phyloP scores from a whole-genome alignment of 2,113 vertebrate species.

The Festucalex cinctus region DNA sequence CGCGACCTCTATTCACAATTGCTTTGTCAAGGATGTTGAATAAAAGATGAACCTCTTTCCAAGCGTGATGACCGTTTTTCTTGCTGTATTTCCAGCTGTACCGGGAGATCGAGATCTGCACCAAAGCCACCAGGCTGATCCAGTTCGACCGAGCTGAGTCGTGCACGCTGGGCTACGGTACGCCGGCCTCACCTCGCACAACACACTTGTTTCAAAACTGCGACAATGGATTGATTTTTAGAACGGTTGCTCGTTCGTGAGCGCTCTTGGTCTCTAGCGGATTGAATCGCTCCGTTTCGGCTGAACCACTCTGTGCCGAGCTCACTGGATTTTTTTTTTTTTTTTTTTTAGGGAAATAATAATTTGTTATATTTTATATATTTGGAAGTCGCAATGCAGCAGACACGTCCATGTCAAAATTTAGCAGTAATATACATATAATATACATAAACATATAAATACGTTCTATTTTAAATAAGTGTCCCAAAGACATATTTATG shows the following conservation, averaged over 20 bases:
- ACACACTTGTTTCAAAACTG: constrained; percentile 11
- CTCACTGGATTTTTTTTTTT: too few relatives aligned
- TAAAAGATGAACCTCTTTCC: constrained; percentile 51
- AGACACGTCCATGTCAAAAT: too few relatives aligned
- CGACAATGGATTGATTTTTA: constrained; percentile 30
- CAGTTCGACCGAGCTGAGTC: constrained; percentile 83
- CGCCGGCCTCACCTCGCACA: constrained; percentile 27
- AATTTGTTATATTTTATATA: too few relatives aligned
- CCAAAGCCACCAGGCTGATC: constrained; percentile 82
- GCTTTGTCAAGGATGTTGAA: constrained; percentile 41
- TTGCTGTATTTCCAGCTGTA: constrained; percentile 78
- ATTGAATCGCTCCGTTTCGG: constrained; percentile 21
- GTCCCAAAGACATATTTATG: too few relatives aligned
- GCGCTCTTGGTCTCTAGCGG: constrained; percentile 25
- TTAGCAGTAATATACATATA: too few relatives aligned
- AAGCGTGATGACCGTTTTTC: constrained; percentile 24
- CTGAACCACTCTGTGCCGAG: background rate
- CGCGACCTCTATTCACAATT: constrained; percentile 35
- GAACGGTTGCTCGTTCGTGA: constrained; percentile 40
- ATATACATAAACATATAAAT: too few relatives aligned
- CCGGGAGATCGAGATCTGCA: constrained; percentile 94
- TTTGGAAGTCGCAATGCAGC: too few relatives aligned
- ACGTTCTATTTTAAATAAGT: too few relatives aligned
- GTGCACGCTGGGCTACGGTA: constrained; percentile 84
- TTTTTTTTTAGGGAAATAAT: too few relatives aligned